Evolutionary conservation across 1,140 invertebrate species (phyloP), one percentile per base, ranked within the genome.

Genomic region (Temnothorax nylanderi): DNA sequence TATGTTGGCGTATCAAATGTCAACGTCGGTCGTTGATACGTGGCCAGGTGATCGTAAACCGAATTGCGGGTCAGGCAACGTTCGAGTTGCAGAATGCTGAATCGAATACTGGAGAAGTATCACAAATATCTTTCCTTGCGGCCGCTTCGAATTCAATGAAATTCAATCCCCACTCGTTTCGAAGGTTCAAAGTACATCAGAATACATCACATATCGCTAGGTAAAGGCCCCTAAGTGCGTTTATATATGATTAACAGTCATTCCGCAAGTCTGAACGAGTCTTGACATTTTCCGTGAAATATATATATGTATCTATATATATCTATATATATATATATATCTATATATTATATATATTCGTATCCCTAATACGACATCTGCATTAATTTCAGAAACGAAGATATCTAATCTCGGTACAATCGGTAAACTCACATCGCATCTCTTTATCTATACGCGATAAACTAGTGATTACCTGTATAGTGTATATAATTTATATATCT

Each of bases 151-250:
- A n/a, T 3, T 37, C 26, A 26, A 26, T 26, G 26, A 26, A 26
- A 26, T 26, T 26, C 18, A 8, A 8, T 44, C 11, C 10, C n/a
- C n/a, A 44, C 37, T 21, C 37, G 8, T 26, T 26, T 26, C 26
- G 6, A 4, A 18, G 34, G 65, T n/a, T 37, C 65, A 67, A 67
- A 67, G 65, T 67, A 67, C 65, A 44, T 67, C 37, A 44, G 44
- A 67, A 37, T 67, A 67, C 65, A 44, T 67, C 37, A 44, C 64
- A 44, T 13, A 41, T 44, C 16, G 44, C 44, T 21, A 67, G 10
- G 18, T 8, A 37, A 37, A 37, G 16, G 26, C 26, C 6, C 6
- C n/a, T 3, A 32, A 60, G 56, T 13, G 3, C 10, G 3, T 13
- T 2, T 32, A 26, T 26, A 26, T 41, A 62, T 34, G 34, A 62